Evolutionary conservation across 1,140 invertebrate species (phyloP).

Genomic region (Leptinotarsa texana): DNA sequence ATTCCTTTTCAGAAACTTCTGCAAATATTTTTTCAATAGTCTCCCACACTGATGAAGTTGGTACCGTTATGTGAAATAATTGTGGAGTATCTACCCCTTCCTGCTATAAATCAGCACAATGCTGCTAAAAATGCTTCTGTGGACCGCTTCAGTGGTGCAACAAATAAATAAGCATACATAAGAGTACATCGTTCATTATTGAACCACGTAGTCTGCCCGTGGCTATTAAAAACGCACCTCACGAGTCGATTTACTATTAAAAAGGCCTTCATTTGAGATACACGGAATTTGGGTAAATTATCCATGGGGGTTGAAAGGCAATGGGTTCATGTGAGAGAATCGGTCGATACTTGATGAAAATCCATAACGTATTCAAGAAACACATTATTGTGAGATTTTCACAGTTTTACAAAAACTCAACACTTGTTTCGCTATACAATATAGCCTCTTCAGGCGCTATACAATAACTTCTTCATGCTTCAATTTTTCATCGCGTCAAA

Average conservation of each 20-base stretch:
- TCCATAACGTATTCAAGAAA: no score
- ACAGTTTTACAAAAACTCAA: no score
- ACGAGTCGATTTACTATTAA: conserved; percentile 45
- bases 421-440: no score
- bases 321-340: not conserved
- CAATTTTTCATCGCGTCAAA: conserved; percentile 9
- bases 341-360: no score
- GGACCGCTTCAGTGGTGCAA: conserved; percentile 42
- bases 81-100: conserved; percentile 41
- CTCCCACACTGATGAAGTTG: conserved; percentile 51
- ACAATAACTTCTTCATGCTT: no score
- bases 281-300: conserved; percentile 37
- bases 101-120: conserved; percentile 50
- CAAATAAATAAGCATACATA: conserved; percentile 54
- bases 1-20: not conserved
- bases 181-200: conserved; percentile 40
- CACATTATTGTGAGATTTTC: no score
- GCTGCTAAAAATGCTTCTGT: conserved; percentile 53
- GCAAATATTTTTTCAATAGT: not conserved
- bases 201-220: conserved; percentile 29
- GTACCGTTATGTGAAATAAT: conserved; percentile 53
- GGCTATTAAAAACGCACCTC: conserved; percentile 43
- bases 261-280: conserved; percentile 46
- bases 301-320: conserved; percentile 28
- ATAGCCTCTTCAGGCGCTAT: no score